Evolutionary conservation across 1,140 invertebrate genomes (phyloP).

Genomic region (Trachymyrmex septentrionalis): DNA sequence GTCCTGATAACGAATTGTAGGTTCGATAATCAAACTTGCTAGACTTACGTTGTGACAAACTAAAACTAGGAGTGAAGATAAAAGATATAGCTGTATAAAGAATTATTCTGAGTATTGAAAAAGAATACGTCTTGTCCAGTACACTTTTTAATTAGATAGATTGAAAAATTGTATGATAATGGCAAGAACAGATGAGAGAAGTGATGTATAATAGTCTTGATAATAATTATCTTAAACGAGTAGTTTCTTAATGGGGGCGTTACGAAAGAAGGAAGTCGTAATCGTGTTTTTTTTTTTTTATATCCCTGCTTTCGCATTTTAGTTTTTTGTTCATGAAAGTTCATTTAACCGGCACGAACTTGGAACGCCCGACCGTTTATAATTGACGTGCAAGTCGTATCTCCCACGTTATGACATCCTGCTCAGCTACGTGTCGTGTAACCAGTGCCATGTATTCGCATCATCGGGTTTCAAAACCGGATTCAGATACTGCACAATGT

Average conservation of each 20-base stretch:
- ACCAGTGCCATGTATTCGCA: conserved; percentile 35
- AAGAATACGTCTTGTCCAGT: not conserved
- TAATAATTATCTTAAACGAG: conserved; percentile 31
- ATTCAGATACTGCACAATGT: conserved; percentile 26
- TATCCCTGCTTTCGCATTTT: too few species aligned
- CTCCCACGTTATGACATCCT: conserved; percentile 25
- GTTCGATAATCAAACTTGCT: not conserved
- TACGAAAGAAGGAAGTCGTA: conserved; percentile 21
- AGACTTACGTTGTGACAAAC: not conserved
- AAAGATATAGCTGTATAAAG: not conserved
- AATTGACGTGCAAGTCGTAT: conserved; percentile 22
- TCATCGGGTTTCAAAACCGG: conserved; percentile 49
- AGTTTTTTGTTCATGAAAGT: not conserved
- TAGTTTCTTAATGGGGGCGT: conserved; percentile 12
- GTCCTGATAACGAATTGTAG: not conserved
- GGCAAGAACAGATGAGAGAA: not conserved
- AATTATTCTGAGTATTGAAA: not conserved
- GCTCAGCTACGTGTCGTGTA: not conserved
- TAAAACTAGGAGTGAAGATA: not conserved
- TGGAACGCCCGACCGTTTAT: not conserved
- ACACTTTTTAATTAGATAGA: not conserved
- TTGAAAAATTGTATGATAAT: not conserved
- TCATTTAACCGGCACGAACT: not conserved
- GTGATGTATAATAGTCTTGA: not conserved
- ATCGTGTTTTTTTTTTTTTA: not conserved